Base-by-base conservation (phyloP, 2,797 vertebrate genomes). In the Paguma larvata region DNA sequence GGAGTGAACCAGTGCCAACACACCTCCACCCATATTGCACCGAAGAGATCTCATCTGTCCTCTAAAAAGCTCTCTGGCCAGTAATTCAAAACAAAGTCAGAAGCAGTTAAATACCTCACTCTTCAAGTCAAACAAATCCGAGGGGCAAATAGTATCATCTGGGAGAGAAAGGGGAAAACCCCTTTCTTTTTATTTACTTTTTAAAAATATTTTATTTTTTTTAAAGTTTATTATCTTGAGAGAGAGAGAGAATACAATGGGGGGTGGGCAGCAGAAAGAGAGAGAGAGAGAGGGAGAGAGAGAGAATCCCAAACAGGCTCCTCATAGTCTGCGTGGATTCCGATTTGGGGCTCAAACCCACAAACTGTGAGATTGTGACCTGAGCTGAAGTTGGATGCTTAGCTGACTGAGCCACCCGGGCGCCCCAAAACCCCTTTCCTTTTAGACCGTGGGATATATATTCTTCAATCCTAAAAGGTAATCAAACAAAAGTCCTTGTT, bases 61-160 rank as follows among this genome's bases (percentile, higher is more conserved):
- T 93, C 91, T 51, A 41, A 67, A 84, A 91, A 15, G 2, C 3
- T 62, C 65, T 41, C 14, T n/a, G 53, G 65, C 13, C 62, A 67
- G 67, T 79, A 85, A 82, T 38, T 51, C 8, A 59, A 93, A 91
- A 5, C 46, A 63, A 94, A 97, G 12, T 65, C 23, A 86, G n/a
- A 7, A 84, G 13, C 32, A 63, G 34, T 14, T 44, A 27, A 84
- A 32, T 23, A 46, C 1, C 15, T 70, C 34, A 9, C 0, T 4
- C 34, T 3, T 23, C 38, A 56, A 48, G 32, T 48, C 48, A 79
- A 77, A 82, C 11, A 84, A 41, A 67, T 1, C 38, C 14, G 38
- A 23, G 15, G 1, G 13, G 32, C 38, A 38, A 85, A 95, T 5
- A 13, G 11, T 14, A 41, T 23, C 41, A n/a, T 0, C 34, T 27